phyloP scores from a whole-genome alignment of 2,888 invertebrate genomes.

The Tetranychus truncatus region DNA sequence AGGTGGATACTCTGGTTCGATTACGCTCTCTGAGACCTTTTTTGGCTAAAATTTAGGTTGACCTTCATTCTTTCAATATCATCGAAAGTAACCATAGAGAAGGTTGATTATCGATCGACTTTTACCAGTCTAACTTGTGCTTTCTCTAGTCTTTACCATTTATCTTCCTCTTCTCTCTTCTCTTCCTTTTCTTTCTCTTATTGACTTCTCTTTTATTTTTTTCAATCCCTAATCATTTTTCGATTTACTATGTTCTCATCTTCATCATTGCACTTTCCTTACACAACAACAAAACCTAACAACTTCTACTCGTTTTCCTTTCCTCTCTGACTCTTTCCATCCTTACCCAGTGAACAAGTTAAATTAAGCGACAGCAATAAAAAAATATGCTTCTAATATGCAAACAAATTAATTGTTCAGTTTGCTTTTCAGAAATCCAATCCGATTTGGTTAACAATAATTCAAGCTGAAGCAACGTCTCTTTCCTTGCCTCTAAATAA shows the following conservation, averaged over 20 bases:
- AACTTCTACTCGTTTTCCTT: not conserved
- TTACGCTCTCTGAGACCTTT: too few species aligned
- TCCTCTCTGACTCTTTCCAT: not conserved
- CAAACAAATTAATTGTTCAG: too few species aligned
- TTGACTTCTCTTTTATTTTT: not conserved
- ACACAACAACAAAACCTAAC: not conserved
- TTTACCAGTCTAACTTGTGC: not conserved
- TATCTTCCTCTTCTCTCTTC: not conserved
- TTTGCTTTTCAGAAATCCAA: too few species aligned
- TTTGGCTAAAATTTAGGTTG: not conserved
- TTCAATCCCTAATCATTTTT: not conserved
- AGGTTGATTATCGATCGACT: conserved; percentile 1
- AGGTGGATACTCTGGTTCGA: too few species aligned
- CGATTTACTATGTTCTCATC: not conserved
- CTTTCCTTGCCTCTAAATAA: too few species aligned
- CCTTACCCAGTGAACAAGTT: too few species aligned
- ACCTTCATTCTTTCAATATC: not conserved
- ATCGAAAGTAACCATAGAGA: not conserved
- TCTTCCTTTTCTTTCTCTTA: not conserved
- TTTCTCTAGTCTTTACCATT: not conserved
- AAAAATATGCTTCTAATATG: too few species aligned
- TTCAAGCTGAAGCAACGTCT: too few species aligned
- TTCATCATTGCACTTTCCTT: not conserved
- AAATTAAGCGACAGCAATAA: too few species aligned
- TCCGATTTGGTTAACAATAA: too few species aligned